Percentiles rank a stretch among this genome's conserved stretches.
Conservation (phyloP, 2,113 vertebrate species). For the Nibea coibor region DNA sequence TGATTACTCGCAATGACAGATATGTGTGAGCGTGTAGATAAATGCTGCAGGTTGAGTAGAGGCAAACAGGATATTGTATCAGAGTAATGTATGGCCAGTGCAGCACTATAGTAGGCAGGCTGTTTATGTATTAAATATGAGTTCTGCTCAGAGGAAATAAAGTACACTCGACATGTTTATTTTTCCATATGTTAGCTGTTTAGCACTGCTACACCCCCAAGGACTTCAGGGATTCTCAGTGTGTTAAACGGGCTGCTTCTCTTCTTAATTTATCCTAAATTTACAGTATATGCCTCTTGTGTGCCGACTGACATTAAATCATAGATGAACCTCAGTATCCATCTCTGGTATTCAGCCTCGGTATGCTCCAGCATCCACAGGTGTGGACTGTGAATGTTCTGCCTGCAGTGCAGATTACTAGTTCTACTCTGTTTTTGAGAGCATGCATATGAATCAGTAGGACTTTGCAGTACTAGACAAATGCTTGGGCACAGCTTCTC, state of each 20-base stretch:
- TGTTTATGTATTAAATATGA: constrained; percentile 37
- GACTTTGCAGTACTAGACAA: too few relatives aligned
- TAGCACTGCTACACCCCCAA: background rate
- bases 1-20: background rate
- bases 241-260: background rate
- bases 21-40: background rate
- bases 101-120: background rate
- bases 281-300: background rate
- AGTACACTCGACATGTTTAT: background rate
- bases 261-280: background rate
- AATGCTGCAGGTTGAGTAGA: background rate
- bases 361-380: background rate
- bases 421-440: too few relatives aligned
- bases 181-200: constrained; percentile 6
- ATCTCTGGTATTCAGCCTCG: background rate
- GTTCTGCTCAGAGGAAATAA: background rate
- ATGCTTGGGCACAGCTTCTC: too few relatives aligned
- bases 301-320: background rate
- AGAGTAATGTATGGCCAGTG: constrained; percentile 5
- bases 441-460: too few relatives aligned
- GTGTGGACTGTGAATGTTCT: background rate
- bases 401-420: background rate
- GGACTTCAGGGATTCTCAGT: background rate
- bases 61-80: constrained; percentile 27
- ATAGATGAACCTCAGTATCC: background rate